Percentiles rank a stretch among this genome's conserved stretches.
These are phyloP conservation scores for Proteles cristata DNA, from an alignment of 2,113 vertebrate species.

Conservation along the genomic window DNA sequence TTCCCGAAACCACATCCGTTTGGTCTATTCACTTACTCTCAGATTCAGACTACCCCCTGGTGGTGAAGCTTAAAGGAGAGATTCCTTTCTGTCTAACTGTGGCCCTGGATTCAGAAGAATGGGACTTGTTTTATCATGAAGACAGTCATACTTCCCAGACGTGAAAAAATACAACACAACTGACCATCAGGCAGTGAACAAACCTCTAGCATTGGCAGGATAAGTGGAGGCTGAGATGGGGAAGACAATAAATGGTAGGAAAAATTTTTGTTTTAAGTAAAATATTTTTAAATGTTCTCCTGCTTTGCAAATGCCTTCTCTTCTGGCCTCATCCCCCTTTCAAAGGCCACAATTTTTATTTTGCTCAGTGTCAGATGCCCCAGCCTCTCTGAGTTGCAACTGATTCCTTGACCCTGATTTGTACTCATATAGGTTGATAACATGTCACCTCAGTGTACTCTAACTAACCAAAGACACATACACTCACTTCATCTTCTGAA, in stretches of 20 bases:
- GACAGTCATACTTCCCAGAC: neutral
- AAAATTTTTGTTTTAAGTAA: constrained; percentile 7
- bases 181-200: neutral
- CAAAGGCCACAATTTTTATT: neutral
- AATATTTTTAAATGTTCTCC: neutral
- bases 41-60: constrained; percentile 47
- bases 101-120: neutral
- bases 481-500: neutral
- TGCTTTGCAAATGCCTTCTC: constrained; percentile 7
- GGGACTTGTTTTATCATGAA: neutral
- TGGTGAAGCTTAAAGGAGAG: constrained; percentile 21
- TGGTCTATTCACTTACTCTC: neutral
- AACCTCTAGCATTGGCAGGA: neutral
- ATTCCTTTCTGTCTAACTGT: neutral
- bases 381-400: neutral
- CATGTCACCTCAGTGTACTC: neutral
- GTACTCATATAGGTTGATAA: neutral
- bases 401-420: neutral
- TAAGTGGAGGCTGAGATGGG: neutral
- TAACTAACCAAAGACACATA: neutral
- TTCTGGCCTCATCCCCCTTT: neutral
- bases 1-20: neutral
- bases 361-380: too few species aligned
- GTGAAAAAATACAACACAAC: neutral
- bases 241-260: neutral